Percentiles rank a stretch among this genome's conserved stretches.
Conservation (phyloP, 2,113 vertebrate species). For the Lutjanus erythropterus region DNA sequence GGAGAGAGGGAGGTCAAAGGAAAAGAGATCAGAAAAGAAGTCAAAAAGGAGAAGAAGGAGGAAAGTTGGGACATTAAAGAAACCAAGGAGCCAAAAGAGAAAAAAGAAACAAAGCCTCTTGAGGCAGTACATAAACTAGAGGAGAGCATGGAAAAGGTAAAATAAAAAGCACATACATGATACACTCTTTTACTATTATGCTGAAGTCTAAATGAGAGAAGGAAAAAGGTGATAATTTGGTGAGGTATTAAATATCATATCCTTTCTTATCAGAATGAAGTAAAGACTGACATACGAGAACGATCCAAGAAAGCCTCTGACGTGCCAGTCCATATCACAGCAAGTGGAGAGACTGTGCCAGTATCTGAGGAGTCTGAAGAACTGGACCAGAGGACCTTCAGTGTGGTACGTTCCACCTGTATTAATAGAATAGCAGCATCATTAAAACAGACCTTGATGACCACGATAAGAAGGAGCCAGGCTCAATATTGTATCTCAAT, state of each 20-base stretch:
- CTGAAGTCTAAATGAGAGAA: not conserved
- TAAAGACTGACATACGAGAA: constrained; percentile 90
- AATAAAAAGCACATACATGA: constrained; percentile 43
- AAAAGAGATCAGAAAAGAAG: constrained; percentile 88
- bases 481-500: not conserved
- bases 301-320: constrained; percentile 90
- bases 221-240: too few species aligned
- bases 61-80: constrained; percentile 91
- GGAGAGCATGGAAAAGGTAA: constrained; percentile 87
- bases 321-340: constrained; percentile 91
- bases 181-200: not conserved
- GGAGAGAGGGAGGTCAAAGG: constrained; percentile 88
- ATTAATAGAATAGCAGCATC: not conserved
- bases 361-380: constrained; percentile 96
- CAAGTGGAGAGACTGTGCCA: constrained; percentile 89
- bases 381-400: constrained; percentile 98
- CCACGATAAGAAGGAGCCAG: not conserved
- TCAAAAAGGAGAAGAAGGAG: constrained; percentile 90
- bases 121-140: constrained; percentile 90
- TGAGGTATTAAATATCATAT: not conserved
- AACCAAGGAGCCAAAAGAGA: constrained; percentile 90
- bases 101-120: constrained; percentile 88
- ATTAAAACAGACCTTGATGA: not conserved
- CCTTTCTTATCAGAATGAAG: constrained; percentile 84
- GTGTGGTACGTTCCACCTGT: constrained; percentile 88